Conservation (phyloP, 2,888 invertebrate genomes). For the Standfussiana lucernea region DNA sequence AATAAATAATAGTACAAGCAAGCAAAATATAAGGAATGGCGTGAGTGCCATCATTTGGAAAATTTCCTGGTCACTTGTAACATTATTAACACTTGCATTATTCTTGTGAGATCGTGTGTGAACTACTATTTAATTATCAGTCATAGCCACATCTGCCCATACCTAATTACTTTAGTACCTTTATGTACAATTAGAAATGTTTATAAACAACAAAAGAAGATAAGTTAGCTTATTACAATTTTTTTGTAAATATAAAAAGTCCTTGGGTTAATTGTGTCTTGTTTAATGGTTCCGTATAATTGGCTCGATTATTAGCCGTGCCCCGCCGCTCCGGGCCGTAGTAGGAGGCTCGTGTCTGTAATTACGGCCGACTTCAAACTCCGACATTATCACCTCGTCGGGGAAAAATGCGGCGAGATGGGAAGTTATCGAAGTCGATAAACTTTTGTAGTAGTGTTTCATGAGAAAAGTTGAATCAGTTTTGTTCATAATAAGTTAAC, state of each 20-base stretch:
- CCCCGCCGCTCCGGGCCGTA: slow-evolving; percentile 50
- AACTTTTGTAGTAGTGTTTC: not conserved
- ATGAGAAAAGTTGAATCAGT: slow-evolving; percentile 20
- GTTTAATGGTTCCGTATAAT: slow-evolving; percentile 87
- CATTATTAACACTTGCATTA: slow-evolving; percentile 56
- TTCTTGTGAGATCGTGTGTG: slow-evolving; percentile 7
- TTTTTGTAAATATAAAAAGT: slow-evolving; percentile 33
- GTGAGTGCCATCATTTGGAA: slow-evolving; percentile 81
- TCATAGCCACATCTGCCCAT: not conserved
- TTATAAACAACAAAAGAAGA: not conserved
- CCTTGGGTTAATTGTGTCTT: slow-evolving; percentile 74
- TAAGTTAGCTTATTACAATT: not conserved
- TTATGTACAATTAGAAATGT: not conserved
- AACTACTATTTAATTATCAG: not conserved
- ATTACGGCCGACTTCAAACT: slow-evolving; percentile 85
- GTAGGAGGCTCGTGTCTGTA: slow-evolving; percentile 73
- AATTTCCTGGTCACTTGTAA: slow-evolving; percentile 59
- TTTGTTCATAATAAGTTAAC: slow-evolving; percentile 12
- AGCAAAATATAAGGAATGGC: slow-evolving; percentile 63
- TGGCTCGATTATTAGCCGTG: slow-evolving; percentile 80
- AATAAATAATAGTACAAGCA: too few relatives aligned
- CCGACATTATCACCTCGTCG: slow-evolving; percentile 83
- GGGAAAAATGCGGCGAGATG: slow-evolving; percentile 65
- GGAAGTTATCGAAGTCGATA: slow-evolving; percentile 65
- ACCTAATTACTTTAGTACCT: not conserved